A percentile compares a stretch with the other conserved stretches of the same genome.
phyloP scores from a whole-genome alignment of 2,797 vertebrate genomes.

The Phrynocephalus guinanensis region DNA sequence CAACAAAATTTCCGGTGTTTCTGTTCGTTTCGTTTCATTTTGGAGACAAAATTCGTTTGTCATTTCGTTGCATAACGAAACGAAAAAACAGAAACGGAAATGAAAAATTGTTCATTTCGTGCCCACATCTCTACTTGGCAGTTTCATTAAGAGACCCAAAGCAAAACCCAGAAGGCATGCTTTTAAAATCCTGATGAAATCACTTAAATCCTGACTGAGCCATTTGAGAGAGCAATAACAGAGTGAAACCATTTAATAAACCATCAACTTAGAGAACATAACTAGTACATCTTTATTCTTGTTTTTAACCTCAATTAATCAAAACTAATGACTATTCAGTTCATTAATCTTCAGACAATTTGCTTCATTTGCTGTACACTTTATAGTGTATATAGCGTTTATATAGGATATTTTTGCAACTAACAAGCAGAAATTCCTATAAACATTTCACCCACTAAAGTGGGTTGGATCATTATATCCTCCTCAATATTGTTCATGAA shows the following conservation, averaged over 20 bases:
- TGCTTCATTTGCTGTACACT: not conserved
- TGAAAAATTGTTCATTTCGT: too few species aligned
- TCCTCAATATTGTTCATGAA: not conserved
- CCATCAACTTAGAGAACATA: not conserved
- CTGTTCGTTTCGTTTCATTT: too few species aligned
- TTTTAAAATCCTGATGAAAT: not conserved
- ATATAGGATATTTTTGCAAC: not conserved
- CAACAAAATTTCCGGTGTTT: too few species aligned
- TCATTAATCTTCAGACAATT: not conserved
- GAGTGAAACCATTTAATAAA: not conserved
- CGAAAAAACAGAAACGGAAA: too few species aligned
- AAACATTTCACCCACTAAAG: not conserved
- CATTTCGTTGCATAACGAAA: too few species aligned
- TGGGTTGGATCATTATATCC: not conserved
- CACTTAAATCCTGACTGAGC: not conserved
- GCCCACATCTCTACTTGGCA: not conserved
- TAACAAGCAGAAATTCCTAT: not conserved
- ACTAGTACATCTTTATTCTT: not conserved
- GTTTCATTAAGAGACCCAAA: not conserved
- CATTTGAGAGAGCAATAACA: not conserved
- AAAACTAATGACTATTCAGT: not conserved
- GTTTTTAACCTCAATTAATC: not conserved
- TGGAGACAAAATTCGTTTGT: too few species aligned
- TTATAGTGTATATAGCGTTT: too few species aligned
- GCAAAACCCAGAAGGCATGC: not conserved